Evolutionary conservation across 2,113 vertebrate genomes (phyloP).

Genomic region (Gallinago jamesoni): DNA sequence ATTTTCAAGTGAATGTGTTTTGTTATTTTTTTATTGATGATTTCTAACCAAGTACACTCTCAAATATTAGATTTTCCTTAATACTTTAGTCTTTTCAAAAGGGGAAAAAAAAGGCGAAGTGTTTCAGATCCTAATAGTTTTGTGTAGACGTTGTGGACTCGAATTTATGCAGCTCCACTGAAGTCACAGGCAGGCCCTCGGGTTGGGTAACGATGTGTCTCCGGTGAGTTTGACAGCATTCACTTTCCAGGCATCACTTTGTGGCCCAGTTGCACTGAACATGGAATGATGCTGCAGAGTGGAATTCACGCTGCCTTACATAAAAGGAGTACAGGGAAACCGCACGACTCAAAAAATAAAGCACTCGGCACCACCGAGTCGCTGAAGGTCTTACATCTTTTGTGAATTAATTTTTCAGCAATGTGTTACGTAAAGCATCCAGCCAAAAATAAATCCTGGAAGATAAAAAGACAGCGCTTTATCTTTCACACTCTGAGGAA

Average conservation of each 20-base stretch:
- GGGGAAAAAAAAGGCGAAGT: neutral
- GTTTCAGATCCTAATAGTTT: neutral
- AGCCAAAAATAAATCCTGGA: neutral
- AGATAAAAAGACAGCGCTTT: neutral
- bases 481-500: neutral
- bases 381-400: neutral
- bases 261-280: neutral
- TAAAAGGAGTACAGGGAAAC: neutral
- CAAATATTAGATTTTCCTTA: neutral
- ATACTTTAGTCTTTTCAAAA: neutral
- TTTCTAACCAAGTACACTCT: neutral
- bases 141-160: neutral
- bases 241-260: neutral
- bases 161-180: neutral
- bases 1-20: neutral
- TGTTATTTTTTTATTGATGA: neutral
- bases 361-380: neutral
- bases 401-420: neutral
- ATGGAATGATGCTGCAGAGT: neutral
- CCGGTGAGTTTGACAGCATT: neutral
- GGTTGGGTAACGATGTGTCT: neutral
- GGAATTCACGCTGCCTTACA: neutral
- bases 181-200: neutral
- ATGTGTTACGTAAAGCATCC: neutral
- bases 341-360: accelerated